phyloP scores from a whole-genome alignment of 2,888 invertebrate genomes.

The Synergus itoensis region DNA sequence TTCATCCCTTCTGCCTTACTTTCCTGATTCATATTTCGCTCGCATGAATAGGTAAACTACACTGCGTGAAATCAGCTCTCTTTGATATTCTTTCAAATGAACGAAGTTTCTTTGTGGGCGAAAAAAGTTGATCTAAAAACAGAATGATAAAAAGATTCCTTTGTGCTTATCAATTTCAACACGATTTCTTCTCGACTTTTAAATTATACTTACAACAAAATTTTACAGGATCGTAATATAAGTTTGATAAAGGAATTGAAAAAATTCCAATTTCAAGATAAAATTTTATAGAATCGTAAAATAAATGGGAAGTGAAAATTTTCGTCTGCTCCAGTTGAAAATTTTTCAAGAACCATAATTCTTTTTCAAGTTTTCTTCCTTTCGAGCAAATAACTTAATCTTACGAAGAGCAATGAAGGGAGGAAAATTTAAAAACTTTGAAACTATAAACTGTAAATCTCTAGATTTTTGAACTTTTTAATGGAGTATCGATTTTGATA shows the following conservation, averaged over 20 bases:
- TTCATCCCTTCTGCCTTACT: background rate
- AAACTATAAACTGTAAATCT: background rate
- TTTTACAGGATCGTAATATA: background rate
- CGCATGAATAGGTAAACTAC: constrained; percentile 26
- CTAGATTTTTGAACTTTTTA: constrained; percentile 13
- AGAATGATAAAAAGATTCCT: background rate
- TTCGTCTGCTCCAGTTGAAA: background rate
- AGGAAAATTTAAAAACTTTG: background rate
- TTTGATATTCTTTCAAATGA: constrained; percentile 32
- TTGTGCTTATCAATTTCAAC: background rate
- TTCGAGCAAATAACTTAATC: background rate
- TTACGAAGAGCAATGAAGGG: background rate
- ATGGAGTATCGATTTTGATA: background rate
- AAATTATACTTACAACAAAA: background rate
- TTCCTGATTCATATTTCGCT: constrained; percentile 21
- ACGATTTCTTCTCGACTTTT: background rate
- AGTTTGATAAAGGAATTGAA: background rate
- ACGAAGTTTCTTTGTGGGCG: constrained; percentile 4
- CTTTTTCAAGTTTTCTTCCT: background rate
- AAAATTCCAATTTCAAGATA: background rate
- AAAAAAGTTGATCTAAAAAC: constrained; percentile 11
- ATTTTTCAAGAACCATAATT: background rate
- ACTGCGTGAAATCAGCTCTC: constrained; percentile 28
- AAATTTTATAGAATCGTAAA: background rate
- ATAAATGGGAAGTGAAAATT: background rate